Evolutionary conservation across 1,140 invertebrate species (phyloP).

Genomic region (Conopomorpha cramerella): DNA sequence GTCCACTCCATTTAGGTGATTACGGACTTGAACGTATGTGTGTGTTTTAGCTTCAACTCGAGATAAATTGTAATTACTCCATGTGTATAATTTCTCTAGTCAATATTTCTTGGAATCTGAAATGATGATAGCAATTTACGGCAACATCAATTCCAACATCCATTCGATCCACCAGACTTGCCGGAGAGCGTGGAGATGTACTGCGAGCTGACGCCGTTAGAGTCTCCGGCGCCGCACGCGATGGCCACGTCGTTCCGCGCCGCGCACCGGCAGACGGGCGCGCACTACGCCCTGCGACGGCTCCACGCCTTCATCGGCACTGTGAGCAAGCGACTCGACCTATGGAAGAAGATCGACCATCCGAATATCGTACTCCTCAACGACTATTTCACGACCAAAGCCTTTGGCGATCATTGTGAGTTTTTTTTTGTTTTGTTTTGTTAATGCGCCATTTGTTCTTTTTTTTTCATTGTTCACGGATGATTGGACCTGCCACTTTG

Average conservation of each 20-base stretch:
- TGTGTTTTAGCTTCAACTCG: too few relatives aligned
- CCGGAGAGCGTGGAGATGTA: conserved; percentile 89
- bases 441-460: too few relatives aligned
- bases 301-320: conserved; percentile 84
- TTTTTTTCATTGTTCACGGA: too few relatives aligned
- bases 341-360: conserved; percentile 93
- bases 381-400: conserved; percentile 94
- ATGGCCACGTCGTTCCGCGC: conserved; percentile 78
- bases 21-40: too few relatives aligned
- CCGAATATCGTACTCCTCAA: conserved; percentile 90
- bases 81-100: too few relatives aligned
- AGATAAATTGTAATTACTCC: too few relatives aligned
- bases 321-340: conserved; percentile 85
- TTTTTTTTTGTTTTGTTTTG: too few relatives aligned
- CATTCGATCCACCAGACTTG: conserved; percentile 65
- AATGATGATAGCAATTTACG: too few relatives aligned
- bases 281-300: conserved; percentile 84
- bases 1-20: too few relatives aligned
- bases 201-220: conserved; percentile 84
- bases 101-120: too few relatives aligned
- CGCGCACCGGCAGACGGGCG: conserved; percentile 84
- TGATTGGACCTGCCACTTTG: too few relatives aligned
- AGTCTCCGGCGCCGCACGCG: conserved; percentile 58
- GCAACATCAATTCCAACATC: too few relatives aligned
- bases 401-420: conserved; percentile 94